Evolutionary conservation across 2,113 vertebrate species (phyloP), one percentile per base, ranked within the genome.

Genomic region (Elanoides forficatus): DNA sequence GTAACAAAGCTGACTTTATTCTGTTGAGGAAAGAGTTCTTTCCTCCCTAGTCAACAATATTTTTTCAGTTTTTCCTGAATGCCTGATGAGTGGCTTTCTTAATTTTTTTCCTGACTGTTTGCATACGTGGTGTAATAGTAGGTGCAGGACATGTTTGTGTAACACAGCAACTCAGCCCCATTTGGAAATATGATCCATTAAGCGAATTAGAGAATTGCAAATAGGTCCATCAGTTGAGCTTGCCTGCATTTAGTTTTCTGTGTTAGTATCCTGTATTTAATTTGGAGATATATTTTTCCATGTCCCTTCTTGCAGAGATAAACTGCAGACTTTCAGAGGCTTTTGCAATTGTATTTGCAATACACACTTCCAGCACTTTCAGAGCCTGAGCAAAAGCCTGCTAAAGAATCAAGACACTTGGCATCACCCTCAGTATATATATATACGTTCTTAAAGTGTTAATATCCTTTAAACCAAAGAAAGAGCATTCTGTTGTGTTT

Each of bases 81-180:
- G 8, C 25, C 11, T 30, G n/a, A n/a, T 56, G 16, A 60, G 75
- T 47, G 12, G 19, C 36, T 85, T 90, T 71, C 30, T 68, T 70
- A 7, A 7, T 9, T 70, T 65, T 86, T 83, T 90, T 63, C 56
- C 71, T 81, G 47, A 12, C 67, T 50, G 11, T 63, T 53, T 55
- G 29, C 29, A 59, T 21, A 30, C 26, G 9, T 0, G 0, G 4
- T 60, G 23, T 42, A 74, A 26, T 20, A 63, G 21, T 79, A 63
- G 43, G 32, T 75, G 16, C 66, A 68, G 56, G 30, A 29, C 38
- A 27, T 32, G 16, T 43, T 66, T 23, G 22, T 67, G 23, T 58
- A 32, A 47, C 60, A 3, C 36, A 58, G 70, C 73, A 60, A 15
- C 38, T 90, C 70, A 30, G 43, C 29, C 48, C 53, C 1, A 0